Evolutionary conservation across 2,888 invertebrate genomes (phyloP), one percentile per base, ranked within the genome.

Genomic region (Oscheius sp.): DNA sequence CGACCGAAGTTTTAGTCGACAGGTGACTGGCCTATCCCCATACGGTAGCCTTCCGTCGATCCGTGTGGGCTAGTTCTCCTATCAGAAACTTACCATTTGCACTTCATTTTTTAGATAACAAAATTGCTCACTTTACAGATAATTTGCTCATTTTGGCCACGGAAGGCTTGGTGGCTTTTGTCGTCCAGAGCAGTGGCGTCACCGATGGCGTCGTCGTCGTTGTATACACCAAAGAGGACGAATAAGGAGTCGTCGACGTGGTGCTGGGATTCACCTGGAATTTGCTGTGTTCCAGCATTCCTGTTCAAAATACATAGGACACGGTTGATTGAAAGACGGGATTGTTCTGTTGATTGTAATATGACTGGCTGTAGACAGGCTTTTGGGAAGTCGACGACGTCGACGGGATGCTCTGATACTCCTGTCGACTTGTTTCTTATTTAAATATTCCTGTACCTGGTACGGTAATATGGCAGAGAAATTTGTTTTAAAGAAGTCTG

Each of bases 111-210:
- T n/a, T n/a, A n/a, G n/a, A n/a, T 13, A 27, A 21, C 5, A 59
- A 5, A 45, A n/a, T 13, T 7, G 55, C 52, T 64, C 49, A 72
- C 72, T 64, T 72, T 16, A 55, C 63, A 5, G 73, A 56, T 23
- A 73, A 35, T 41, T 73, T 73, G 69, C 69, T 69, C 73, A 73
- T 69, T 45, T 61, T 73, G 16, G 61, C 61, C 12, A 43, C 53
- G 0, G 69, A 27, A 6, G 59, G 9, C 29, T 66, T 66, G 1
- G 72, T 45, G 18, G 64, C 66, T n/a, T 64, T 63, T 7, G 72
- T 72, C 2, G 66, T 72, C 72, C 72, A 72, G 18, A 72, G 35
- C 16, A 72, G 46, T 9, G 72, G 72, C 7, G 72, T 70, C 13
- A 70, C 58, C 13, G 70, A 29, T 21, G 58, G 56, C 21, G 16